Percentiles rank a stretch among this genome's conserved stretches.
Conservation (phyloP, 23 tunicate genomes). For the Diplosoma virens region DNA sequence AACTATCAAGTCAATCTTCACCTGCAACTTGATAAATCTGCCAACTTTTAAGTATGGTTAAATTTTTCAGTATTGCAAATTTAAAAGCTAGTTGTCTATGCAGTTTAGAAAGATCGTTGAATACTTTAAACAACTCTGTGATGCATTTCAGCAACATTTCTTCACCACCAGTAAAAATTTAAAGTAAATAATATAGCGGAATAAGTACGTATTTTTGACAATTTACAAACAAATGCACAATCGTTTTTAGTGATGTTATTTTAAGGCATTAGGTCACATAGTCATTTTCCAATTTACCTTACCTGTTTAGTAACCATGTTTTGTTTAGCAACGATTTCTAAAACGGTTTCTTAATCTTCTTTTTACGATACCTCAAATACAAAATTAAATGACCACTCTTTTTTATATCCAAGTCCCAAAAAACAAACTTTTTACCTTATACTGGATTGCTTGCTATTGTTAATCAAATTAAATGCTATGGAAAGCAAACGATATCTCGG, state of each 20-base stretch:
- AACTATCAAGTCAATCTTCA: neutral
- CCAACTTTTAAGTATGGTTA: neutral
- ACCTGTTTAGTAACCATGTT: neutral
- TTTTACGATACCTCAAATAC: neutral
- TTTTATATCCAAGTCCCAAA: neutral
- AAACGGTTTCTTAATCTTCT: neutral
- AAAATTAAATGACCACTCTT: neutral
- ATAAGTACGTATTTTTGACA: too few relatives aligned
- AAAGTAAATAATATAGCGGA: neutral
- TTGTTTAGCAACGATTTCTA: neutral
- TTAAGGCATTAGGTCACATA: neutral
- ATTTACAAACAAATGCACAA: too few relatives aligned
- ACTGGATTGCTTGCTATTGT: neutral
- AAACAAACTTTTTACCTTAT: neutral
- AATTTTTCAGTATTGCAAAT: neutral
- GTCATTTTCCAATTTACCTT: neutral
- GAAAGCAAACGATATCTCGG: neutral
- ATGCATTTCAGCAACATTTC: neutral
- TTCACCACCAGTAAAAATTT: neutral
- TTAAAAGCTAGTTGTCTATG: neutral
- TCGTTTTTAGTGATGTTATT: too few relatives aligned
- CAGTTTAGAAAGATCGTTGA: neutral
- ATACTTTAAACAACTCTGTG: neutral
- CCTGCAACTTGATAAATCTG: neutral
- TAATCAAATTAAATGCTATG: neutral